Conservation (phyloP, 2,113 vertebrate genomes). For the Terrapene triunguis region DNA sequence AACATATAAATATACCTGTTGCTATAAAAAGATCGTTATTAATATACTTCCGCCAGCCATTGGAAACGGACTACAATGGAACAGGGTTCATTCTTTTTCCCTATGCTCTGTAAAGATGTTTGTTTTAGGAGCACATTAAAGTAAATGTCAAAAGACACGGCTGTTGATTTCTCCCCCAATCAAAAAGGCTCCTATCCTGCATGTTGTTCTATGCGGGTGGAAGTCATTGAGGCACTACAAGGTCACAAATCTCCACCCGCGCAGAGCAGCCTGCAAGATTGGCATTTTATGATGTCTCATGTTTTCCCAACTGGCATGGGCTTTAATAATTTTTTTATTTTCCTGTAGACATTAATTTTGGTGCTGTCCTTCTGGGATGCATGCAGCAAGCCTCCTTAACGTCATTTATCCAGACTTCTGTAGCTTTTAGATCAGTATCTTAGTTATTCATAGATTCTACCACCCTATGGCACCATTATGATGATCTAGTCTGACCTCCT, state of each 20-base stretch:
- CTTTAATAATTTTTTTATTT: not conserved
- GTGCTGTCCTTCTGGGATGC: not conserved
- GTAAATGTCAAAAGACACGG: not conserved
- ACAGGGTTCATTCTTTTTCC: fast-evolving
- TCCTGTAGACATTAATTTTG: not conserved
- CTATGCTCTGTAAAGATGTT: not conserved
- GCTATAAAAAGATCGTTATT: not conserved
- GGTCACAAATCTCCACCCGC: not conserved
- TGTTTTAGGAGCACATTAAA: not conserved
- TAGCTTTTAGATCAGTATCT: not conserved
- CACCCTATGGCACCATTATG: not conserved
- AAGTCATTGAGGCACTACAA: not conserved
- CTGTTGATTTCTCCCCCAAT: not conserved
- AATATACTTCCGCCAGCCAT: not conserved
- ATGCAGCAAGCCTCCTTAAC: not conserved
- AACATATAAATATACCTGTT: not conserved
- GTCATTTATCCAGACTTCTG: not conserved
- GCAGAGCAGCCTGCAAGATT: not conserved
- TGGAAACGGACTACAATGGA: not conserved
- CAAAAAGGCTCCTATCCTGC: not conserved
- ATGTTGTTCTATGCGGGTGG: not conserved
- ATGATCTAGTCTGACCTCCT: not conserved
- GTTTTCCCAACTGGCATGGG: not conserved
- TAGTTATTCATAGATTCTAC: not conserved
- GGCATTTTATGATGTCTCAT: not conserved